These are phyloP conservation scores for Engraulis encrasicolus DNA, from an alignment of 2,113 vertebrate species.

Conservation along the genomic window DNA sequence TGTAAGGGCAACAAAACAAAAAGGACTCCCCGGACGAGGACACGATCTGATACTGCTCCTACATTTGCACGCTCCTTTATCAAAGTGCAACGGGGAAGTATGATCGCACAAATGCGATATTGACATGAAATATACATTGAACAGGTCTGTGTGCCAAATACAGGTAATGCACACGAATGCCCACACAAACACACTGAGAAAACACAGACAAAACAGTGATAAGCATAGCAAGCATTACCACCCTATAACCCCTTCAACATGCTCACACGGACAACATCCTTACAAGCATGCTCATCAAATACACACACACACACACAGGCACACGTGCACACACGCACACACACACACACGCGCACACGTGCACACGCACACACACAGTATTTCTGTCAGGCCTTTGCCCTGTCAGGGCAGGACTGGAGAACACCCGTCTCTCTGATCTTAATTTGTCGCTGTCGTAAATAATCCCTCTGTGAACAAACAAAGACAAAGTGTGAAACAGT, in stretches of 20 bases:
- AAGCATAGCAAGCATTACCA: too few relatives aligned
- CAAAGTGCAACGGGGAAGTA: too few relatives aligned
- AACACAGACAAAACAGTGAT: background rate
- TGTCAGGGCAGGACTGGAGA: background rate
- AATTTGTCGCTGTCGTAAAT: background rate
- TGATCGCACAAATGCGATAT: too few relatives aligned
- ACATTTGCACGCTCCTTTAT: too few relatives aligned
- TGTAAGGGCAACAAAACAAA: too few relatives aligned
- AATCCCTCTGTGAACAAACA: background rate
- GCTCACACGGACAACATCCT: constrained; percentile 19
- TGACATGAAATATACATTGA: too few relatives aligned
- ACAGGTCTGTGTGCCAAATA: background rate
- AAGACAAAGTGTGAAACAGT: constrained; percentile 5
- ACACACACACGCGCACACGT: constrained; percentile 7
- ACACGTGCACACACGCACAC: constrained; percentile 10
- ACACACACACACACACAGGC: constrained; percentile 18
- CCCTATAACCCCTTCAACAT: background rate
- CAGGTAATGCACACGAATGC: background rate
- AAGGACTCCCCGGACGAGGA: too few relatives aligned
- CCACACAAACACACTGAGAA: too few relatives aligned
- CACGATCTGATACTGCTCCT: too few relatives aligned
- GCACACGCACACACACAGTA: background rate
- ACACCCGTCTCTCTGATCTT: background rate
- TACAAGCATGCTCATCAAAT: constrained; percentile 1
- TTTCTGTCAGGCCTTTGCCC: background rate